Percentiles rank a stretch among this genome's conserved stretches.
Conservation (phyloP, 2,113 vertebrate species). For the Tursiops truncatus region DNA sequence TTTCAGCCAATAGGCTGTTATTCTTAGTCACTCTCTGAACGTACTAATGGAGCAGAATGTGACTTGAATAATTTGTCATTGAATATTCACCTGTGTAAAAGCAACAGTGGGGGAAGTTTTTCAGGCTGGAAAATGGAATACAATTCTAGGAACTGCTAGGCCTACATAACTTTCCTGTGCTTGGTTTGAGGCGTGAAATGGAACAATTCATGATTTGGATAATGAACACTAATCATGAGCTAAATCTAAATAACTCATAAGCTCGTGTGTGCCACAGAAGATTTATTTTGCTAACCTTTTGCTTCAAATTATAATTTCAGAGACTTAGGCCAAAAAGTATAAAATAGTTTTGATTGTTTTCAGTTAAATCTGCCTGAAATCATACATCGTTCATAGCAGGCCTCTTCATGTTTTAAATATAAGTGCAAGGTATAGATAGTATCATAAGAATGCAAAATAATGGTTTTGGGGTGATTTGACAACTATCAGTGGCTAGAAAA, state of each 20-base stretch:
- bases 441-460: not conserved
- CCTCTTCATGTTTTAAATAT: constrained; percentile 36
- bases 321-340: not conserved
- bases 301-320: constrained; percentile 31
- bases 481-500: not conserved
- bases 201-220: not conserved
- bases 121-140: constrained; percentile 32
- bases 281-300: constrained; percentile 22
- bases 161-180: not conserved
- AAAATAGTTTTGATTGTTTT: constrained; percentile 10
- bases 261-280: not conserved
- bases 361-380: not conserved
- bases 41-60: not conserved
- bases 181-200: not conserved
- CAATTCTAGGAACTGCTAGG: not conserved
- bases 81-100: not conserved
- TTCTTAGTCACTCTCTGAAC: not conserved
- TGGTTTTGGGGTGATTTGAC: not conserved
- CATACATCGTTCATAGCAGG: not conserved
- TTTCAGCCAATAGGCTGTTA: not conserved
- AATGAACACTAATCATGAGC: not conserved
- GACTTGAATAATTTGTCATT: constrained; percentile 36
- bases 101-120: not conserved
- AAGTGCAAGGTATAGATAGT: not conserved
- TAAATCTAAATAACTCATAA: not conserved